Percentiles rank a stretch among this genome's conserved stretches.
Evolutionary conservation across 1,140 invertebrate species (phyloP).

Genomic region (Homalodisca vitripennis): DNA sequence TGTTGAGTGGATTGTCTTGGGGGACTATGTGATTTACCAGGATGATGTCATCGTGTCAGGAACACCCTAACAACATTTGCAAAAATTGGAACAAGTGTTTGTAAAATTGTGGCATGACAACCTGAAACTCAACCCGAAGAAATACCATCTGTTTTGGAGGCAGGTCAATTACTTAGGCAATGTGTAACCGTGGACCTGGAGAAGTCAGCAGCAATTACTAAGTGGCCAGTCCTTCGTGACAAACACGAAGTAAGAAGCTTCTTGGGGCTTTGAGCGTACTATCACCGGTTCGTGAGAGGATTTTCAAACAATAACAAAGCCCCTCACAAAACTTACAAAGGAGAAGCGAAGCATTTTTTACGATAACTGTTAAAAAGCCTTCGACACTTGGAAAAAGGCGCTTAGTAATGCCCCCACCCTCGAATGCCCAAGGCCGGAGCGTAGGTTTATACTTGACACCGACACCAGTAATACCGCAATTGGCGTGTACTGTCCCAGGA

Average conservation of each 20-base stretch:
- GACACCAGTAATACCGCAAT: background rate
- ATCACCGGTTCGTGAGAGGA: background rate
- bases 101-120: background rate
- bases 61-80: background rate
- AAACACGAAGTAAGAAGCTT: background rate
- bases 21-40: background rate
- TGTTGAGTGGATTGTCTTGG: background rate
- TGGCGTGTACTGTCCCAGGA: background rate
- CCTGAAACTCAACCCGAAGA: slow-evolving; percentile 11
- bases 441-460: background rate
- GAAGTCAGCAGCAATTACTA: background rate
- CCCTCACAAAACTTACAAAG: background rate
- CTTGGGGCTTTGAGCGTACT: background rate
- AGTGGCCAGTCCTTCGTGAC: background rate
- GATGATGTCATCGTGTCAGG: too few species aligned
- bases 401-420: background rate
- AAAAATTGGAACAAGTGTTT: background rate
- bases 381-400: background rate
- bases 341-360: background rate
- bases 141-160: background rate
- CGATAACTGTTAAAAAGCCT: background rate
- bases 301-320: background rate
- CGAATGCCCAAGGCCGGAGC: background rate
- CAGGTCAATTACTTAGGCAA: background rate
- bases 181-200: slow-evolving; percentile 3